Percentiles rank a stretch among this genome's conserved stretches.
Evolutionary conservation across 30 jellyfish, hydroid and myxozoan genomes (phyloP).

Genomic region (Hydractinia echinata): DNA sequence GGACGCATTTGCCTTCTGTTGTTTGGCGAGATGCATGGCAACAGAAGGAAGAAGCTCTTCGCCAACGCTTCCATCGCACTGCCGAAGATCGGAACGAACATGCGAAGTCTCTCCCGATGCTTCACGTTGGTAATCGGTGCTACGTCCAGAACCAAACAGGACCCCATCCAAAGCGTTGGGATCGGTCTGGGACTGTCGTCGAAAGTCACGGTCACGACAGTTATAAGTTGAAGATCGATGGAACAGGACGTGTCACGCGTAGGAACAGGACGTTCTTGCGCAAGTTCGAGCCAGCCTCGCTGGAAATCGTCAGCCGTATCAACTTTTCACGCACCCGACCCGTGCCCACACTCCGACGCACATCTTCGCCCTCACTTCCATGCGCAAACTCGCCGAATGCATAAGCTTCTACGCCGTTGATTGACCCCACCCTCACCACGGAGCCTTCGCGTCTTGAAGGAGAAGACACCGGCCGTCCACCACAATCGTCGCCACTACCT

Average conservation of each 20-base stretch:
- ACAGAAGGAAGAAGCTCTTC: slow-evolving; percentile 12
- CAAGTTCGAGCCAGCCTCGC: neutral
- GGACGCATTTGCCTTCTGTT: neutral
- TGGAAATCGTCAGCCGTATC: neutral
- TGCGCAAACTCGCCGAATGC: no score
- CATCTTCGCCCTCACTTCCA: no score
- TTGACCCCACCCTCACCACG: no score
- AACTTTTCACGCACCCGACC: slow-evolving; percentile 7
- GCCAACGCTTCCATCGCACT: slow-evolving; percentile 3
- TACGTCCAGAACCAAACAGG: slow-evolving; percentile 7
- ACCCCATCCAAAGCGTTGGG: slow-evolving; percentile 12
- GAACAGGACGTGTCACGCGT: no score
- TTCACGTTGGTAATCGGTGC: neutral
- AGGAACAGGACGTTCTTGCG: no score
- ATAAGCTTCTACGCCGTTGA: no score
- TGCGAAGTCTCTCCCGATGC: neutral
- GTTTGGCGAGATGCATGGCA: slow-evolving; percentile 13
- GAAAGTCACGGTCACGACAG: no score
- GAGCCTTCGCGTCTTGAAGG: no score
- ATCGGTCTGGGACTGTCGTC: neutral
- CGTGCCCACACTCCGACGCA: neutral
- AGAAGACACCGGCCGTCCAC: no score
- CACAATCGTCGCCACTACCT: no score
- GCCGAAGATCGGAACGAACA: neutral
- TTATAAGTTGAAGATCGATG: no score